Evolutionary conservation across 2,797 vertebrate genomes (phyloP).

Genomic region (Macroramphosus scolopax): DNA sequence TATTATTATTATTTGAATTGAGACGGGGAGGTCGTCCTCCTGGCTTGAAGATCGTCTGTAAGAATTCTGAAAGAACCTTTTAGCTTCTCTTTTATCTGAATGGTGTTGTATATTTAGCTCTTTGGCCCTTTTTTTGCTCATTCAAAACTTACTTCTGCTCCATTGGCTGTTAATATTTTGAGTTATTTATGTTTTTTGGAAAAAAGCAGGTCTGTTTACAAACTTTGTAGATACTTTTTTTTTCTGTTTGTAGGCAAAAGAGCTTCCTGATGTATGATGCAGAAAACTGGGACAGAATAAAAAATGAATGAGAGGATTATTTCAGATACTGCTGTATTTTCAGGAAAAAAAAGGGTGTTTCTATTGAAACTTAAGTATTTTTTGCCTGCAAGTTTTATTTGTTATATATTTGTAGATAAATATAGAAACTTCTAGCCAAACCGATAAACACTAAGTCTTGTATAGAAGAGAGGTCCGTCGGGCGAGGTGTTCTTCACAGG

Average conservation of each 20-base stretch:
- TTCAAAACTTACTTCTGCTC: constrained; percentile 93
- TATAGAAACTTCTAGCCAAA: constrained; percentile 99
- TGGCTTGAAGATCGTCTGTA: constrained; percentile 81
- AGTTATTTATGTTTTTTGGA: constrained; percentile 95
- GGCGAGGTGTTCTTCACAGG: constrained; percentile 56
- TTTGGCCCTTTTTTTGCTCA: constrained; percentile 89
- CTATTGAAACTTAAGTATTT: constrained; percentile 99
- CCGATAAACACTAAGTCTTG: constrained; percentile 98
- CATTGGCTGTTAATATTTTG: constrained; percentile 99
- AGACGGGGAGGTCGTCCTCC: constrained; percentile 78
- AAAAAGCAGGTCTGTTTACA: constrained; percentile 99
- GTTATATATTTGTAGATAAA: constrained; percentile 99
- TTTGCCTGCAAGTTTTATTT: constrained; percentile 99
- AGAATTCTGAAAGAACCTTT: constrained; percentile 76
- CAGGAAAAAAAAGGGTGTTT: constrained; percentile 98
- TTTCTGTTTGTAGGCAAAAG: constrained; percentile 97
- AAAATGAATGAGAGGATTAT: constrained; percentile 82
- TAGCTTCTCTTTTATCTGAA: constrained; percentile 86
- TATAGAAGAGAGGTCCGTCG: constrained; percentile 88
- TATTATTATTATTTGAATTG: constrained; percentile 72
- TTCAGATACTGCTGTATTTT: constrained; percentile 99
- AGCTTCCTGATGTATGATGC: constrained; percentile 96
- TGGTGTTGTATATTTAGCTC: constrained; percentile 84
- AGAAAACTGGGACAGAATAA: constrained; percentile 79
- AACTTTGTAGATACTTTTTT: constrained; percentile 99